Percentiles rank a stretch among this genome's conserved stretches.
These are phyloP conservation scores for Poecilia latipinna DNA, from an alignment of 2,113 vertebrate species.

Conservation along the genomic window DNA sequence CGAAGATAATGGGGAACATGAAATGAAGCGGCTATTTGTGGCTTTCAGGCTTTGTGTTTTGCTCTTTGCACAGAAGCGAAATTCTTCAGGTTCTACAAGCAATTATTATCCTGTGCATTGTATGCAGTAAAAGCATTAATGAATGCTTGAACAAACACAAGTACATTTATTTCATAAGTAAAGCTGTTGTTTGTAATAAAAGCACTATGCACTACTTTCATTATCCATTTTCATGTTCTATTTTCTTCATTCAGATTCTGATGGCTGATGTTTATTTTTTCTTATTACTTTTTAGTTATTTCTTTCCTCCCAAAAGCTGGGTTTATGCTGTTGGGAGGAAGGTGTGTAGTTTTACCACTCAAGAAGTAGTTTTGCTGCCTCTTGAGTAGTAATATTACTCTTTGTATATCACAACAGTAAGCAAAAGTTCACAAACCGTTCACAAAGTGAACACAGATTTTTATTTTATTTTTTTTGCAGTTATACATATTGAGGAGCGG, in stretches of 20 bases:
- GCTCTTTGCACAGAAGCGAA: background rate
- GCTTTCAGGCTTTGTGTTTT: conserved; percentile 10
- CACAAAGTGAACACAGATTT: too few species aligned
- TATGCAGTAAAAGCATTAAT: background rate
- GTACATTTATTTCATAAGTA: background rate
- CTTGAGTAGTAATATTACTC: too few species aligned
- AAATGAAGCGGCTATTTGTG: conserved; percentile 7
- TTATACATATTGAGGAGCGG: background rate
- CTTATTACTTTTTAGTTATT: too few species aligned
- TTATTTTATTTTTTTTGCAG: background rate
- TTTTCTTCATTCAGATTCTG: too few species aligned
- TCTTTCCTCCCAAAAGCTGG: too few species aligned
- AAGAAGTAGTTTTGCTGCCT: too few species aligned
- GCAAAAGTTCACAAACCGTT: too few species aligned
- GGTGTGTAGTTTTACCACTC: too few species aligned
- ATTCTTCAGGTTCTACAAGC: background rate
- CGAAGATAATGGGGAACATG: conserved; percentile 28
- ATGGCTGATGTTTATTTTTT: too few species aligned
- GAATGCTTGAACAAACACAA: background rate
- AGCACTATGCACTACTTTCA: background rate
- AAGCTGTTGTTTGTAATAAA: background rate
- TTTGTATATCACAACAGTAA: too few species aligned
- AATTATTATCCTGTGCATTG: background rate
- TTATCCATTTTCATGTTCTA: background rate
- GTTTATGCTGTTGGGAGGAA: too few species aligned